These are phyloP conservation scores for Prosopocoilus inquinatus DNA, from an alignment of 2,888 invertebrate species.

Conservation along the genomic window DNA sequence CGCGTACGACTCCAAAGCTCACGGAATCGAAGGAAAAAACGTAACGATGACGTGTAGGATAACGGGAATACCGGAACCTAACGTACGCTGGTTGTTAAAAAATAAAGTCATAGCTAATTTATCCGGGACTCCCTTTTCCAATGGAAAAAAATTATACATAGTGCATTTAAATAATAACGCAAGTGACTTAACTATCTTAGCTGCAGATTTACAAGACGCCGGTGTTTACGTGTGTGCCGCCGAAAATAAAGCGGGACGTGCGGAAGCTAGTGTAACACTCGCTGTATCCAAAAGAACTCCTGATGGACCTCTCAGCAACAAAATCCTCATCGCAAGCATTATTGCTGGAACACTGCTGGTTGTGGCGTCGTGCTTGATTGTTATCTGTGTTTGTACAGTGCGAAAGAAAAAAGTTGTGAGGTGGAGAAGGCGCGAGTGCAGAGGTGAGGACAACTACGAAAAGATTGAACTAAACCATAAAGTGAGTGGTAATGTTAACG, in stretches of 20 bases:
- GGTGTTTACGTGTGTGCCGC: slow-evolving; percentile 76
- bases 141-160: slow-evolving; percentile 62
- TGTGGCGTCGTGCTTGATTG: slow-evolving; percentile 64
- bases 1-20: slow-evolving; percentile 59
- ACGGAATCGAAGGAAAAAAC: slow-evolving; percentile 70
- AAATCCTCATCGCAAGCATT: slow-evolving; percentile 66
- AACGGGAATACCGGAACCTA: slow-evolving; percentile 69
- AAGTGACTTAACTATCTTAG: slow-evolving; percentile 71
- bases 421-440: slow-evolving; percentile 48
- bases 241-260: slow-evolving; percentile 77
- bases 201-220: slow-evolving; percentile 71
- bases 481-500: slow-evolving; percentile 35
- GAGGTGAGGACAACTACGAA: slow-evolving; percentile 67
- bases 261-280: slow-evolving; percentile 71
- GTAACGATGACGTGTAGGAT: slow-evolving; percentile 72
- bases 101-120: slow-evolving; percentile 69
- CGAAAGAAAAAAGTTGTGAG: slow-evolving; percentile 62
- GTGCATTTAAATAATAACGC: slow-evolving; percentile 65
- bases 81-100: slow-evolving; percentile 70
- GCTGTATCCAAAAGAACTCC: slow-evolving; percentile 66
- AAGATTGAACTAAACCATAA: slow-evolving; percentile 72
- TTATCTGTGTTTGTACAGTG: slow-evolving; percentile 61
- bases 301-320: slow-evolving; percentile 58
- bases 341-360: slow-evolving; percentile 66
- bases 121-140: slow-evolving; percentile 50